phyloP scores from a whole-genome alignment of 1,140 invertebrate species.

The Bombus impatiens region DNA sequence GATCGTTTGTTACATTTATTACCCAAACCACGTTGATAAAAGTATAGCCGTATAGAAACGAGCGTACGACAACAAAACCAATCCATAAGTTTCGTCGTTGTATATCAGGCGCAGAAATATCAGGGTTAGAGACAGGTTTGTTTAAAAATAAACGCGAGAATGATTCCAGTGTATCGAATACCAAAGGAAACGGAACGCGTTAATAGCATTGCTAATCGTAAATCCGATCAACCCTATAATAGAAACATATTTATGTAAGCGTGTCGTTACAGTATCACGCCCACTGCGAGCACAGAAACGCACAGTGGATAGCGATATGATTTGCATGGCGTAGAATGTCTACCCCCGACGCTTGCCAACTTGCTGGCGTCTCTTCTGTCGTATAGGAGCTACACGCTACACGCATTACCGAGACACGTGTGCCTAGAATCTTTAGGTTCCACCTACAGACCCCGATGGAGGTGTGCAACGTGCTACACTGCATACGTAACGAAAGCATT shows the following conservation, averaged over 20 bases:
- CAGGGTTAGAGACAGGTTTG: background rate
- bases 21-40: background rate
- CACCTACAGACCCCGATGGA: conserved; percentile 49
- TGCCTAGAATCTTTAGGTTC: conserved; percentile 56
- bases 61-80: background rate
- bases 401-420: conserved; percentile 61
- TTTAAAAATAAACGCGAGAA: conserved; percentile 9
- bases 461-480: conserved; percentile 70
- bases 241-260: conserved; percentile 63
- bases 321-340: conserved; percentile 77
- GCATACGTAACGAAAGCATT: conserved; percentile 76
- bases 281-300: conserved; percentile 38
- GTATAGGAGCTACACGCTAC: conserved; percentile 52
- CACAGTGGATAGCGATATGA: conserved; percentile 74
- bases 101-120: background rate
- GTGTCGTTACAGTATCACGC: conserved; percentile 61
- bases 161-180: background rate
- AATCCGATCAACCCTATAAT: conserved; percentile 55
- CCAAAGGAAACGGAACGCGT: conserved; percentile 25
- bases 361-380: conserved; percentile 61
- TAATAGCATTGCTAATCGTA: conserved; percentile 43
- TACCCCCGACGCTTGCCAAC: conserved; percentile 65
- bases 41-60: background rate
- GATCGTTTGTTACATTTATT: background rate
- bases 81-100: background rate